Conservation (phyloP, 2,113 vertebrate species). For the Kobus ellipsiprymnus region DNA sequence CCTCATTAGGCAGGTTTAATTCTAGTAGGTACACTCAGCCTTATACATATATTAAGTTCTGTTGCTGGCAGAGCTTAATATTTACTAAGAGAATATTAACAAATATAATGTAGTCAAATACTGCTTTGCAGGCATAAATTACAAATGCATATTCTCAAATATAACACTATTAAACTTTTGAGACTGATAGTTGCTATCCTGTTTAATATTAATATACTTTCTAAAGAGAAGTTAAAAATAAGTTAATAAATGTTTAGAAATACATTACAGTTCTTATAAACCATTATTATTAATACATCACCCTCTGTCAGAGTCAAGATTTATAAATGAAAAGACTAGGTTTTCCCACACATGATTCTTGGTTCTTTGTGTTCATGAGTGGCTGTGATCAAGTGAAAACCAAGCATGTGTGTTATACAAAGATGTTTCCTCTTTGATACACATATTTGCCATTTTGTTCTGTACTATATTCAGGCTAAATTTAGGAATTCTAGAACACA, state of each 20-base stretch:
- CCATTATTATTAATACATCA: not conserved
- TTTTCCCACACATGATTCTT: not conserved
- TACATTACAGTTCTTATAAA: not conserved
- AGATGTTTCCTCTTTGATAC: not conserved
- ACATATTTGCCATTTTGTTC: not conserved
- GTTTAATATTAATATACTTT: not conserved
- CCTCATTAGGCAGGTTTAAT: not conserved
- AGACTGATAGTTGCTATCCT: not conserved
- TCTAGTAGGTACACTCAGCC: not conserved
- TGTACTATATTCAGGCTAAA: not conserved
- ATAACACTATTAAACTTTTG: not conserved
- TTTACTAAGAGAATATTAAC: not conserved
- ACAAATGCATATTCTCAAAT: not conserved
- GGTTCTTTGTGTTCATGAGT: not conserved
- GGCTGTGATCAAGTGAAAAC: not conserved
- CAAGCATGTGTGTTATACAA: not conserved
- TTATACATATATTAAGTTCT: not conserved
- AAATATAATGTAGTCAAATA: not conserved
- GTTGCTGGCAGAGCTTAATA: not conserved
- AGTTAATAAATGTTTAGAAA: constrained; percentile 6
- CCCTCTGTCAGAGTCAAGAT: not conserved
- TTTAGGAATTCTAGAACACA: not conserved
- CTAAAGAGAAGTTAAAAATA: not conserved
- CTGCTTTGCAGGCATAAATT: not conserved
- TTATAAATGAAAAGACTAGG: not conserved